Percentiles rank a stretch among this genome's conserved stretches.
Evolutionary conservation across 2,888 invertebrate species (phyloP).

Genomic region (Dryobota labecula): DNA sequence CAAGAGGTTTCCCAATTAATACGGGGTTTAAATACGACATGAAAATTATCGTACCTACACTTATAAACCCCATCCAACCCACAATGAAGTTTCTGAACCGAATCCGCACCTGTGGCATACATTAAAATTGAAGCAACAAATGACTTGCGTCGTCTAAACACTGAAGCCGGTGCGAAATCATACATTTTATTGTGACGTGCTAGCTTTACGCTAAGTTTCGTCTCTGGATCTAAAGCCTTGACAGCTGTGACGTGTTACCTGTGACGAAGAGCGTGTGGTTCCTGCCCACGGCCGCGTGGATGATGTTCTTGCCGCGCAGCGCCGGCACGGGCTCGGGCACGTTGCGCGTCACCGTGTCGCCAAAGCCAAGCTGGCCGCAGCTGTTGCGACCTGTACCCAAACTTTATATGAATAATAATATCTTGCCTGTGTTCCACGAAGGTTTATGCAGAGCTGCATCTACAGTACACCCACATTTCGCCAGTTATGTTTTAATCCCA

Average conservation of each 20-base stretch:
- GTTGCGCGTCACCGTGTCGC: slow-evolving; percentile 93
- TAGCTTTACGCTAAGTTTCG: too few species aligned
- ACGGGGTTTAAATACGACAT: background rate
- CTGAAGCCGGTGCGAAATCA: background rate
- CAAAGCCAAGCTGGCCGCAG: slow-evolving; percentile 96
- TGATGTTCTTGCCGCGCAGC: slow-evolving; percentile 94
- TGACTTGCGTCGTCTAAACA: background rate
- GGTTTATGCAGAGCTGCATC: background rate
- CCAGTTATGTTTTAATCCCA: background rate
- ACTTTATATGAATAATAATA: background rate
- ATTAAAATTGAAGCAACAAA: background rate
- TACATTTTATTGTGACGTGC: background rate
- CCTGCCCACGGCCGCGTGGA: slow-evolving; percentile 96
- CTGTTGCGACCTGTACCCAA: slow-evolving; percentile 92
- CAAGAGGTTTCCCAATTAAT: background rate
- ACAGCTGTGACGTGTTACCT: slow-evolving; percentile 82
- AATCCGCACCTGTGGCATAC: background rate
- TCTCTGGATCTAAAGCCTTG: background rate
- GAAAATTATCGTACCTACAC: background rate
- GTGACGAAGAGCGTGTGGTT: slow-evolving; percentile 97
- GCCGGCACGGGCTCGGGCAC: slow-evolving; percentile 94
- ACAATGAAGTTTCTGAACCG: too few species aligned
- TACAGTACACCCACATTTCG: background rate
- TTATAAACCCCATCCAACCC: background rate
- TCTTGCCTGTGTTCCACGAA: too few species aligned